Evolutionary conservation across 2,888 invertebrate genomes (phyloP).

Genomic region (Perithous albicinctus): DNA sequence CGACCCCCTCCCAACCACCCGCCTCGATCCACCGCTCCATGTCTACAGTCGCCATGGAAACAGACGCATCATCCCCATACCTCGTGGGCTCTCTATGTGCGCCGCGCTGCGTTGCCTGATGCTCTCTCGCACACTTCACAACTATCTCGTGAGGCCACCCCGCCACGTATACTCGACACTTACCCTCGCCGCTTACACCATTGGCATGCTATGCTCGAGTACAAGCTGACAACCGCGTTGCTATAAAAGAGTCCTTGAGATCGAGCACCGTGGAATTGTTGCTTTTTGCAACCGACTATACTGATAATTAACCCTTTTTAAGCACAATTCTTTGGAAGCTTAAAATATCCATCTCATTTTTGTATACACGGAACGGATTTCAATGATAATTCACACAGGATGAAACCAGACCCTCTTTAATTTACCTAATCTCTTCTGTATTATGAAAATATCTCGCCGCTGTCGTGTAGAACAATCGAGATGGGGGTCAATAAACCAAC

Average conservation of each 20-base stretch:
- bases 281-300: neutral
- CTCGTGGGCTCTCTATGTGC: conserved; percentile 69
- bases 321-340: neutral
- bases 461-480: too few species aligned
- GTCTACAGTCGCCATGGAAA: conserved; percentile 78
- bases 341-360: neutral
- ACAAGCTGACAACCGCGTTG: conserved; percentile 3
- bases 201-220: neutral
- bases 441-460: too few species aligned
- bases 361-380: too few species aligned
- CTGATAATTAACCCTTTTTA: neutral
- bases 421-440: too few species aligned
- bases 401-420: too few species aligned
- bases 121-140: conserved; percentile 26
- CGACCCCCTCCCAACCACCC: too few species aligned
- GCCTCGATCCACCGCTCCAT: conserved; percentile 60
- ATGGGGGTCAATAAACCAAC: too few species aligned
- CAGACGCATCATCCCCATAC: conserved; percentile 75
- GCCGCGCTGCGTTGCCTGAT: conserved; percentile 54
- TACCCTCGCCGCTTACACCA: conserved; percentile 30
- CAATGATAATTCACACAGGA: too few species aligned
- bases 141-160: conserved; percentile 30
- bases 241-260: conserved; percentile 12
- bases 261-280: neutral
- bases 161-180: conserved; percentile 7